Evolutionary conservation across 2,113 vertebrate genomes (phyloP).

Genomic region (Geococcyx californianus): DNA sequence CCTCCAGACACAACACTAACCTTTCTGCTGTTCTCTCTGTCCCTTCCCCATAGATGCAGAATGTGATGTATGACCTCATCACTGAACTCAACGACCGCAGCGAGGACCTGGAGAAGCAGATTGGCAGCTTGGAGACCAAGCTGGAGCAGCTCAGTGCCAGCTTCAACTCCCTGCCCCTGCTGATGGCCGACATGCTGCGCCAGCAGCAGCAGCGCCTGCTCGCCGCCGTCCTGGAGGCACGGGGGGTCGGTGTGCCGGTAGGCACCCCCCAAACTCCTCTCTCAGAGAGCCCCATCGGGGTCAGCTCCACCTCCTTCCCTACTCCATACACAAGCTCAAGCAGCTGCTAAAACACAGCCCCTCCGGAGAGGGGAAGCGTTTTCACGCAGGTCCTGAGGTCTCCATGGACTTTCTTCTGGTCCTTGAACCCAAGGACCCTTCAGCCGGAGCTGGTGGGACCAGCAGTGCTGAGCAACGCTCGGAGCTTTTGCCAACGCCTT

Average conservation of each 20-base stretch:
- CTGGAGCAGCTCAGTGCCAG: conserved; percentile 91
- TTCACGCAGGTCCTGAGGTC: conserved; percentile 45
- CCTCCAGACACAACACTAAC: too few relatives aligned
- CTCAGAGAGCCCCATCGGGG: conserved; percentile 79
- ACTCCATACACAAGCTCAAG: conserved; percentile 89
- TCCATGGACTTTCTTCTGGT: conserved; percentile 50
- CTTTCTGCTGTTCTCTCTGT: neutral
- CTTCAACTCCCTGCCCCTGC: conserved; percentile 88
- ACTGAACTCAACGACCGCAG: conserved; percentile 96
- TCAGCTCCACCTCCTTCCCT: conserved; percentile 83
- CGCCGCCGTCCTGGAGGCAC: conserved; percentile 82
- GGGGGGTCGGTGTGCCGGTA: conserved; percentile 69
- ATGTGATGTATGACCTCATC: conserved; percentile 98
- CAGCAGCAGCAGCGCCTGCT: conserved; percentile 94
- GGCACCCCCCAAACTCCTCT: conserved; percentile 78
- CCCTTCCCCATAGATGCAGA: conserved; percentile 87
- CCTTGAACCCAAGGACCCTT: neutral
- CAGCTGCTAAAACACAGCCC: conserved; percentile 81
- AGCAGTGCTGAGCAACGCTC: neutral
- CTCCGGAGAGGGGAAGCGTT: conserved; percentile 38
- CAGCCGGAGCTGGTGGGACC: conserved; percentile 25
- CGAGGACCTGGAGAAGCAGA: conserved; percentile 96
- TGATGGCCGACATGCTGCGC: conserved; percentile 88
- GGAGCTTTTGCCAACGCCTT: conserved; percentile 56
- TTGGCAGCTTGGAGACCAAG: conserved; percentile 91